Percentiles rank a stretch among this genome's conserved stretches.
Evolutionary conservation across 1,140 invertebrate species (phyloP).

Genomic region (Brachionus plicatilis): DNA sequence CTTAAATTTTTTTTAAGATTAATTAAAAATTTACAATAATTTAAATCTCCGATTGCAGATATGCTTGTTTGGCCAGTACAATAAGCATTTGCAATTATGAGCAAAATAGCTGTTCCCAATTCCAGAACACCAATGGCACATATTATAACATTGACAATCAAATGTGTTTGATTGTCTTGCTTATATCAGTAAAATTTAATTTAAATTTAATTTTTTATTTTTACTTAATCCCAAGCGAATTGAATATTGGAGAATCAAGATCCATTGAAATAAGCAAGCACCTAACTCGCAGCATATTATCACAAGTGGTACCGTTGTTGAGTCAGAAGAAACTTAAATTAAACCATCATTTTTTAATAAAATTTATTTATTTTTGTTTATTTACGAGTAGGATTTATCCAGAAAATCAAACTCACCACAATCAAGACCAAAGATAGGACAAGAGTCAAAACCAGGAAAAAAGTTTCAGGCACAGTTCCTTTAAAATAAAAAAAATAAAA

Average conservation of each 20-base stretch:
- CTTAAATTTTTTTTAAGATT: background rate
- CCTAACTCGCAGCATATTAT: background rate
- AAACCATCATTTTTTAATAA: background rate
- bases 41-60: background rate
- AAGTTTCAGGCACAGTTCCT: conserved; percentile 27
- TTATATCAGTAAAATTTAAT: background rate
- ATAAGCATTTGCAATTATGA: background rate
- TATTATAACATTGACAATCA: conserved; percentile 10
- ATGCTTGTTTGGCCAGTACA: background rate
- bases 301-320: background rate
- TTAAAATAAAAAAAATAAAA: background rate
- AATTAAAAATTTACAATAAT: conserved; percentile 14
- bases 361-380: background rate
- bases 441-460: background rate
- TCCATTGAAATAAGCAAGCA: conserved; percentile 2
- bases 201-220: background rate
- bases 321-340: background rate
- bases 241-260: conserved; percentile 5
- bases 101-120: background rate
- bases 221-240: conserved; percentile 33
- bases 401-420: conserved; percentile 10
- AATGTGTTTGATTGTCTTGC: background rate
- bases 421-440: background rate
- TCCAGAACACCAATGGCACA: background rate
- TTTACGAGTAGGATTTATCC: conserved; percentile 30